phyloP scores from a whole-genome alignment of 2,113 vertebrate genomes.

The crab-eating macaque (Macaca fascicularis) region T2T-MFA8v1.1 NC_088378.1:148664501-148665000 shows the following conservation, averaged over 20 bases:
- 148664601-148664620: neutral
- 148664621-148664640: neutral
- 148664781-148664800: slow-evolving; percentile 24
- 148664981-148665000: slow-evolving; percentile 36
- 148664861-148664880: slow-evolving; percentile 9
- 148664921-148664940: slow-evolving; percentile 21
- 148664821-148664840: slow-evolving; percentile 42
- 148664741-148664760: neutral
- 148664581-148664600: neutral
- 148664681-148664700: slow-evolving; percentile 30
- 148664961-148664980: neutral
- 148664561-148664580: neutral
- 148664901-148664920: slow-evolving; percentile 56
- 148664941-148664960: slow-evolving; percentile 12
- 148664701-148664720: neutral
- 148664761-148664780: neutral
- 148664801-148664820: neutral
- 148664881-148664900: neutral
- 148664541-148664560: neutral
- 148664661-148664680: slow-evolving; percentile 31
- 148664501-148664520: neutral
- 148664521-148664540: neutral
- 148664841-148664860: slow-evolving; percentile 51
- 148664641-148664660: neutral
- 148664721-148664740: neutral